phyloP scores from a whole-genome alignment of 2,888 invertebrate species.

The Andrena minutula region DNA sequence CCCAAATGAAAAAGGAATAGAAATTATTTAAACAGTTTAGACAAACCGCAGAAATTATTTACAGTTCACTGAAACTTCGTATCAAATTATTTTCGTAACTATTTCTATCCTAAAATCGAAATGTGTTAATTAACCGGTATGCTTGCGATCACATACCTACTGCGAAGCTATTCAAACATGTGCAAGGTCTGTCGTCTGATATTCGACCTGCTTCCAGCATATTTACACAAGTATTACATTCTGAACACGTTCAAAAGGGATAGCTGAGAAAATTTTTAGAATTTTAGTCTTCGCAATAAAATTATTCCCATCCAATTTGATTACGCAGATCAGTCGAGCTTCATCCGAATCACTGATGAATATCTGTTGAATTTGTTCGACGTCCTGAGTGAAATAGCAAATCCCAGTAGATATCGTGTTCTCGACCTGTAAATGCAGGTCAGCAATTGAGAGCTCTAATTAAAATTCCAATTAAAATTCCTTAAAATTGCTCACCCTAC shows the following conservation, averaged over 20 bases:
- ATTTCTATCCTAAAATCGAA: neutral
- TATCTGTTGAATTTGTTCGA: conserved; percentile 17
- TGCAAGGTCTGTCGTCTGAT: neutral
- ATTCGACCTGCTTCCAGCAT: neutral
- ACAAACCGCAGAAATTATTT: too few relatives aligned
- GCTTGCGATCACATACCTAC: neutral
- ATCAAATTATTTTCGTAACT: neutral
- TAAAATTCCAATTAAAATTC: conserved; percentile 14
- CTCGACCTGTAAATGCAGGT: conserved; percentile 6
- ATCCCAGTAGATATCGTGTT: neutral
- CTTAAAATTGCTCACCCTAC: neutral
- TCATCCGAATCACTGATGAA: conserved; percentile 27
- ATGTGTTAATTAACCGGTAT: neutral
- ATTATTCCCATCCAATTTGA: conserved; percentile 29
- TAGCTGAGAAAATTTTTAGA: neutral
- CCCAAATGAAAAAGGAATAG: too few relatives aligned
- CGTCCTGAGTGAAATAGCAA: conserved; percentile 32
- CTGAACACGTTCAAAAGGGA: neutral
- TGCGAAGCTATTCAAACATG: neutral
- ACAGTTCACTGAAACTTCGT: neutral
- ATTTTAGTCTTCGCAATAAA: neutral
- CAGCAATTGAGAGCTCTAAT: neutral
- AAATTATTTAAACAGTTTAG: too few relatives aligned
- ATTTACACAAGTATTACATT: neutral
- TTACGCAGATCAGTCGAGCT: conserved; percentile 32